Evolutionary conservation across 1,140 invertebrate genomes (phyloP), one percentile per base, ranked within the genome.

Genomic region (Lordiphosa collinella): DNA sequence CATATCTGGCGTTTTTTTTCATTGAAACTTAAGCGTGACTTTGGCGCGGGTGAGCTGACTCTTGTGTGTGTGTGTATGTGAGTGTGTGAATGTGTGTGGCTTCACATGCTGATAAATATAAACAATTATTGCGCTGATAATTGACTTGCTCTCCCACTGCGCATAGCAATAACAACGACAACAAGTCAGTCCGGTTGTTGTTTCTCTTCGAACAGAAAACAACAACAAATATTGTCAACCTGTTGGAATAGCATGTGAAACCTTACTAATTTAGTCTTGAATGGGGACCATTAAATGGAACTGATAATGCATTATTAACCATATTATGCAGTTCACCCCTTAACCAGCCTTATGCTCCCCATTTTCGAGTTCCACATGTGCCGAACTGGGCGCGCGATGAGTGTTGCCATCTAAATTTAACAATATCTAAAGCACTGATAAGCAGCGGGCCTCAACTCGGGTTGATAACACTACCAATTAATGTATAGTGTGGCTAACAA

Each of bases 91-190:
- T n/a, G n/a, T n/a, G n/a, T n/a, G n/a, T n/a, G n/a, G 52, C 37
- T 75, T 53, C 61, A 72, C 51, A 66, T 72, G 50, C 50, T 71
- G 50, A 69, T 76, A 78, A 66, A 71, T 82, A 78, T 69, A 72
- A 61, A 72, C 68, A 84, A 78, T 82, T 84, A 84, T 76, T 85
- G 72, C 36, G 59, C 59, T 64, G 78, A 82, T 82, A 82, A 82
- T 82, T 82, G 78, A 41, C 53, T 55, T 53, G 52, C 66, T 61
- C 52, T 18, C 54, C 54, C 66, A 37, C 35, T 57, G 68, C 44
- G 62, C 51, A 47, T 59, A 18, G 63, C 54, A 67, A 56, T 57
- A 70, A 44, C 43, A 32, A 46, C 25, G 18, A 58, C 46, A 50
- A n/a, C 34, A 29, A 29, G 25, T 29, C 25, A 29, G 6, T 29